Percentiles rank a stretch among this genome's conserved stretches.
Conservation (phyloP, 2,888 invertebrate genomes). For the Chamaedrilus cognettii region DNA sequence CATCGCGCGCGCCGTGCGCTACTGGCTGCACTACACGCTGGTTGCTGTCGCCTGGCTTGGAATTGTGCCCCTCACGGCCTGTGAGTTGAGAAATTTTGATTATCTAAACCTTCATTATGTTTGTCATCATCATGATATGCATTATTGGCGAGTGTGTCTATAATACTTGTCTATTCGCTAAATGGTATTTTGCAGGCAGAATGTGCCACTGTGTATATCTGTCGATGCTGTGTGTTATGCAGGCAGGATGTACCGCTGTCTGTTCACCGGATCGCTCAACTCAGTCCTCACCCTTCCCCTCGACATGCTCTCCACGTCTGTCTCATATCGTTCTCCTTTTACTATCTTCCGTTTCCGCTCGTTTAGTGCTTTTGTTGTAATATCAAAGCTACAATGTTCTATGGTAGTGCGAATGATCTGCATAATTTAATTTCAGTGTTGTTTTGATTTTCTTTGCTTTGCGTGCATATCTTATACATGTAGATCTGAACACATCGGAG, state of each 20-base stretch:
- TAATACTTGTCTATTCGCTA: too few relatives aligned
- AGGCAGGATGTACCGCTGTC: conserved; percentile 84
- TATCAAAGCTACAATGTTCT: too few relatives aligned
- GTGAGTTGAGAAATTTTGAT: conserved; percentile 62
- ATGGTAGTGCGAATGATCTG: too few relatives aligned
- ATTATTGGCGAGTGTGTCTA: too few relatives aligned
- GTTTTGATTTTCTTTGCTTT: too few relatives aligned
- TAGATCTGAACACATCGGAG: too few relatives aligned
- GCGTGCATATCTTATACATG: too few relatives aligned
- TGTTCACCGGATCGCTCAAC: conserved; percentile 89
- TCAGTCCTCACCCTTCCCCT: conserved; percentile 78
- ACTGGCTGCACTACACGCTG: conserved; percentile 96
- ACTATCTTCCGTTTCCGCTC: too few relatives aligned
- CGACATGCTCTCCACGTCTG: conserved; percentile 83
- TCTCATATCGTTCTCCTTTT: too few relatives aligned
- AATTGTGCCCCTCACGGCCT: conserved; percentile 93
- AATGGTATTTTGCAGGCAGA: neutral
- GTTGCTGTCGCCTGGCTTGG: conserved; percentile 98
- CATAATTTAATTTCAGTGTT: too few relatives aligned
- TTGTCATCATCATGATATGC: neutral
- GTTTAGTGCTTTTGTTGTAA: too few relatives aligned
- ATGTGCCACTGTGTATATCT: neutral
- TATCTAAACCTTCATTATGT: neutral
- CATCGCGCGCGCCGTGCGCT: conserved; percentile 87
- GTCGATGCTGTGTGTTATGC: conserved; percentile 38